Conservation (phyloP, 2,113 vertebrate genomes). For the Zootoca vivipara region DNA sequence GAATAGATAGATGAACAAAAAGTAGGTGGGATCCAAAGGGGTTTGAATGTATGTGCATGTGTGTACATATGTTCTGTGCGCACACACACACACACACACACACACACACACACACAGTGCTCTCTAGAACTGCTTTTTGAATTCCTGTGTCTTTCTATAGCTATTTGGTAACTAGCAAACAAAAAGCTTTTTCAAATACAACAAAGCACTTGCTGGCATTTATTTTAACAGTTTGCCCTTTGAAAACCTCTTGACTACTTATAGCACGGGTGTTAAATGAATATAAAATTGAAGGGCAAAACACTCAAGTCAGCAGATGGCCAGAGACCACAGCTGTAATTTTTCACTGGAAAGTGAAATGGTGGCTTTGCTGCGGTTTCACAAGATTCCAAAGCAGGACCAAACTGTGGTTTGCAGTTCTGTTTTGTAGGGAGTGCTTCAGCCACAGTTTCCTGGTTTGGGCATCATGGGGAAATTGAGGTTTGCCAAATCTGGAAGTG, state of each 20-base stretch:
- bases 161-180: neutral
- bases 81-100: too few species aligned
- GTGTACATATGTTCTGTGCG: neutral
- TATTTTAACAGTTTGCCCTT: neutral
- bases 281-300: neutral
- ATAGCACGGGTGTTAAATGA: neutral
- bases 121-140: neutral
- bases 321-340: neutral
- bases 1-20: neutral
- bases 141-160: neutral
- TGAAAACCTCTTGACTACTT: neutral
- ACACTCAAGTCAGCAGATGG: neutral
- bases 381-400: neutral
- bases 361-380: neutral
- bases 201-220: neutral
- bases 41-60: neutral
- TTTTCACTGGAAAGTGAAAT: neutral
- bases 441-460: neutral
- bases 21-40: neutral
- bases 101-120: too few species aligned
- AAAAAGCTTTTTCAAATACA: too few species aligned
- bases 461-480: neutral
- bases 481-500: neutral
- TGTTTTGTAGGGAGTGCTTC: neutral
- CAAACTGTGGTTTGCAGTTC: neutral